Evolutionary conservation across 2,113 vertebrate species (phyloP).

Genomic region (Catharus minimus): DNA sequence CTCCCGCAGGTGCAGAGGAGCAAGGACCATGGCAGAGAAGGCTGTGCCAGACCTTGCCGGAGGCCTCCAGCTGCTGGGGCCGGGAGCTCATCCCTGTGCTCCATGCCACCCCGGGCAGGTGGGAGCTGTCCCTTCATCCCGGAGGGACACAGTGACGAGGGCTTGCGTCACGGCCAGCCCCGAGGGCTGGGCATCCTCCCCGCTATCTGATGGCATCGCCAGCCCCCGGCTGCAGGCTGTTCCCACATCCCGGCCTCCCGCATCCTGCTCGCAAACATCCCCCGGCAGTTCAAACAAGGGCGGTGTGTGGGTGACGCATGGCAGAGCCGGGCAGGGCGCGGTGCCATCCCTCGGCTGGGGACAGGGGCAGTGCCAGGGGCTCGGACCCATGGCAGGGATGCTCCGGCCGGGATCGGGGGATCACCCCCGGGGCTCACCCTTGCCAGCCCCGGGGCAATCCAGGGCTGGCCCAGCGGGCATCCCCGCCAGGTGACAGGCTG

Average conservation of each 20-base stretch:
- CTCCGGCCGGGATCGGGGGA: fast-evolving
- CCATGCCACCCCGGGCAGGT: too few relatives aligned
- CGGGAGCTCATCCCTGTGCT: fast-evolving
- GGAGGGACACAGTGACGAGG: fast-evolving
- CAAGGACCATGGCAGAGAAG: neutral
- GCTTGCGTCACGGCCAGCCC: neutral
- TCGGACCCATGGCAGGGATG: fast-evolving
- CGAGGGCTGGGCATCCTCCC: neutral
- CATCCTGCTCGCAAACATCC: neutral
- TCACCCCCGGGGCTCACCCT: neutral
- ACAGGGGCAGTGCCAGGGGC: fast-evolving
- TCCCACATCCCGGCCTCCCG: neutral
- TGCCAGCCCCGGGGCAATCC: fast-evolving
- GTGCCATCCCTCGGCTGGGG: fast-evolving
- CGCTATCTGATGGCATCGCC: neutral
- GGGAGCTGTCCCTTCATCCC: neutral
- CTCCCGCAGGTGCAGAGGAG: neutral
- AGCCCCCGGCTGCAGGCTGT: neutral
- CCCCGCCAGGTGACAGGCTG: neutral
- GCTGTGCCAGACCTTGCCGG: fast-evolving
- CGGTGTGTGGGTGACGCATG: neutral
- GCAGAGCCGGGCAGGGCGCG: neutral
- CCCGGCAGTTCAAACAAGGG: conserved; percentile 50
- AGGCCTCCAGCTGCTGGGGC: neutral
- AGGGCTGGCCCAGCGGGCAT: neutral